Evolutionary conservation across 2,113 vertebrate genomes (phyloP), one percentile per base, ranked within the genome.

Genomic region (Poicephalus meyeri): DNA sequence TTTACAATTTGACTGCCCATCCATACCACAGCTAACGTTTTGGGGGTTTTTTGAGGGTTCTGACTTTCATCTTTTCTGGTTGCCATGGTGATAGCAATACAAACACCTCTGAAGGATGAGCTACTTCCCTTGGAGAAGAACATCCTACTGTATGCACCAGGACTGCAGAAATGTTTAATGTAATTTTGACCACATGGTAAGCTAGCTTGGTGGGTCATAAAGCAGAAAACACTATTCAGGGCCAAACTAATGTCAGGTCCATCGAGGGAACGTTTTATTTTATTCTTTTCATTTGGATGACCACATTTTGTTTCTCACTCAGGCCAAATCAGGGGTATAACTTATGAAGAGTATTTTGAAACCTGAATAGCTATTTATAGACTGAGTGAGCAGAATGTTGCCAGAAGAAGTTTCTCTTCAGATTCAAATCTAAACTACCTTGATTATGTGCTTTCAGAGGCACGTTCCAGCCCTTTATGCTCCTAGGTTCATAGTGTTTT

Each of bases 101-200:
- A 98, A 98, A 97, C 85, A 97, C 66, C 85, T 95, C 92, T 46
- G 35, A 96, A 97, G 80, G 93, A 89, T 87, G 89, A 96, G 77
- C 95, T 89, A 29, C 84, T 91, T 93, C 24, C 41, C 73, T 80
- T 88, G 71, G 81, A 93, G 79, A 94, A 86, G 73, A 66, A 68
- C 11, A 11, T 83, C 68, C 88, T 61, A 50, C 64, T 86, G 66
- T 82, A 70, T 4, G 21, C 83, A 83, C 64, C 52, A 91, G 70
- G 55, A 41, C 33, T 91, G 78, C n/a, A 87, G 91, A 95, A 97
- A 88, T 76, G 50, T 94, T 97, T 91, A 88, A 87, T 76, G 81
- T 56, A 78, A 87, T 91, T 95, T 93, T 96, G 97, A 86, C 78
- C 95, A 95, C 93, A 92, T 50, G 97, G 68, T 85, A 91, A 97